Conservation (phyloP, 1,140 invertebrate genomes). For the Zeugodacus cucurbitae region DNA sequence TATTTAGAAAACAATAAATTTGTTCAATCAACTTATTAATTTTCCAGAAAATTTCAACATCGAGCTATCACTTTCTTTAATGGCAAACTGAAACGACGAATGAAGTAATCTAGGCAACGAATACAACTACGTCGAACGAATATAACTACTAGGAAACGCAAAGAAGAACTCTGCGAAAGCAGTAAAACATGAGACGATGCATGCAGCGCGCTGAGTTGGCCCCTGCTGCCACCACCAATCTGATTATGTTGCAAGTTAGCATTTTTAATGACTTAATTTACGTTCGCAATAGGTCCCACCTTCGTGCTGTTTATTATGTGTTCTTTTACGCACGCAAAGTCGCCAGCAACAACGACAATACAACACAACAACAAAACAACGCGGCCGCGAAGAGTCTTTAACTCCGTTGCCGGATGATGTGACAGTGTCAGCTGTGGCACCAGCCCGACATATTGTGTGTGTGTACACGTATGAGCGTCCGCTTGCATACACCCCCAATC, state of each 20-base stretch:
- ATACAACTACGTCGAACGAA: neutral
- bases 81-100: neutral
- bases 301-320: constrained; percentile 32
- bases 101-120: neutral
- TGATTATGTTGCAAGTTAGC: constrained; percentile 40
- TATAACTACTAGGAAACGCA: neutral
- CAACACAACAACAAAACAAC: neutral
- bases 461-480: neutral
- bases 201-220: neutral
- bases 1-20: too few relatives aligned
- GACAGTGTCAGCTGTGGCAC: neutral
- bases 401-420: neutral
- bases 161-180: neutral
- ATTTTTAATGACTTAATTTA: constrained; percentile 48
- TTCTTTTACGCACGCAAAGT: neutral
- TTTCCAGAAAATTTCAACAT: too few relatives aligned
- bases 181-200: neutral
- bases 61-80: neutral
- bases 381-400: neutral
- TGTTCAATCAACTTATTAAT: too few relatives aligned
- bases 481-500: neutral
- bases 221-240: neutral
- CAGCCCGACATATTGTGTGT: neutral
- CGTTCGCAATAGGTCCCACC: constrained; percentile 43
- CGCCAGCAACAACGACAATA: neutral